A percentile compares a stretch with the other conserved stretches of the same genome.
These are phyloP conservation scores for Cynopterus sphinx DNA, from an alignment of 2,797 vertebrate genomes.

Conservation along the genomic window DNA sequence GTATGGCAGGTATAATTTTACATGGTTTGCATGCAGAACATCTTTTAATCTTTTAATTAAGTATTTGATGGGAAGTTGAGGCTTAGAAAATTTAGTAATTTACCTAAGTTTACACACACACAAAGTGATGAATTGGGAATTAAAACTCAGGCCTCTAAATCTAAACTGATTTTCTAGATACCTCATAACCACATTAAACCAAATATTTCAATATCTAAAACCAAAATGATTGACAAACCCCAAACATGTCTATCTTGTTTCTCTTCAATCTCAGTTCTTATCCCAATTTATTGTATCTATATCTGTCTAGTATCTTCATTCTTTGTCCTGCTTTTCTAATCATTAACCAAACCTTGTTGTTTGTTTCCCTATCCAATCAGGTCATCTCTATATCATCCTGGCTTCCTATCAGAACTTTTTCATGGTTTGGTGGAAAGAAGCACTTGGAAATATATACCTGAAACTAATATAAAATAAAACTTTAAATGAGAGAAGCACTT, in stretches of 20 bases:
- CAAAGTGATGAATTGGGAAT: neutral
- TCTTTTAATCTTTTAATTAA: constrained; percentile 32
- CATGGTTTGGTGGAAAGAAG: neutral
- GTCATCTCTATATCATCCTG: neutral
- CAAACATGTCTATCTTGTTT: neutral
- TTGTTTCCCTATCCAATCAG: neutral
- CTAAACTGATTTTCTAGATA: neutral
- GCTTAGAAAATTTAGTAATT: neutral
- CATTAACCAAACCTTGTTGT: neutral
- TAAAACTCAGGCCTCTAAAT: neutral
- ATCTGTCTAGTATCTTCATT: neutral
- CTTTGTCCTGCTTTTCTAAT: neutral
- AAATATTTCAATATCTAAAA: neutral
- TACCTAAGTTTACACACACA: neutral
- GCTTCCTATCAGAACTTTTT: neutral
- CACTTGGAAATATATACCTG: neutral
- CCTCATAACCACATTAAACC: neutral
- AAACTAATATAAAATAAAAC: too few species aligned
- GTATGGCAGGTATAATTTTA: neutral
- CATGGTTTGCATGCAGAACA: neutral
- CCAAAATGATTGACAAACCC: neutral
- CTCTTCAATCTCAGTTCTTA: neutral
- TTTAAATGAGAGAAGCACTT: neutral
- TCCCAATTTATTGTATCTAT: neutral
- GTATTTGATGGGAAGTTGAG: constrained; percentile 39